Evolutionary conservation across 2,113 vertebrate species (phyloP).

Genomic region (Chelonoidis abingdonii): DNA sequence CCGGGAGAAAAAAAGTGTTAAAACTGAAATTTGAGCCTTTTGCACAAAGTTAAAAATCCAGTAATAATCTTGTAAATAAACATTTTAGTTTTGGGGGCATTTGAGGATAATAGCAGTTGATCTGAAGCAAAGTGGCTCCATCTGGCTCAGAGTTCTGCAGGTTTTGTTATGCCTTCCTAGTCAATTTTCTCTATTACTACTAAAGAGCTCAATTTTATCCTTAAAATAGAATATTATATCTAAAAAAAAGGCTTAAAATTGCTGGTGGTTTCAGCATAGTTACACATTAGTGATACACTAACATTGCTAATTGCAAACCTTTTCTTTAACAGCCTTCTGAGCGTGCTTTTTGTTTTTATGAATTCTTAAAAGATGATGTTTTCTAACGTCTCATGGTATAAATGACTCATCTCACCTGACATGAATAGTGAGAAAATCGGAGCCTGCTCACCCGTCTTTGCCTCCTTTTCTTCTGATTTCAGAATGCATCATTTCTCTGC

Average conservation of each 20-base stretch:
- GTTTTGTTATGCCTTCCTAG: not conserved
- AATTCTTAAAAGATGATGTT: slow-evolving; percentile 29
- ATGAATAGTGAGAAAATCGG: not conserved
- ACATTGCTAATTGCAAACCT: slow-evolving; percentile 31
- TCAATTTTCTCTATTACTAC: not conserved
- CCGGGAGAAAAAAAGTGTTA: slow-evolving; percentile 47
- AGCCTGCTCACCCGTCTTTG: not conserved
- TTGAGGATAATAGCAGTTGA: slow-evolving; percentile 67
- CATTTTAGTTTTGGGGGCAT: slow-evolving; percentile 37
- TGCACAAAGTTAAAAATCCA: not conserved
- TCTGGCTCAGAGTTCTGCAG: slow-evolving; percentile 23
- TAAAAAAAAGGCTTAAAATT: slow-evolving; percentile 35
- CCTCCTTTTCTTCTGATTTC: slow-evolving; percentile 37
- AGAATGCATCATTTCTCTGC: slow-evolving; percentile 1
- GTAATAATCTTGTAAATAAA: not conserved
- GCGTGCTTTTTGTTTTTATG: not conserved
- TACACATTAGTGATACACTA: not conserved
- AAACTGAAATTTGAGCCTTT: not conserved
- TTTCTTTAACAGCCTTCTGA: slow-evolving; percentile 18
- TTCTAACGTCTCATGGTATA: slow-evolving; percentile 3
- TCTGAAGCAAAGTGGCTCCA: slow-evolving; percentile 59
- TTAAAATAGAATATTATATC: slow-evolving; percentile 52
- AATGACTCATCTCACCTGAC: slow-evolving; percentile 54
- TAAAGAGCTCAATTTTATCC: slow-evolving; percentile 12
- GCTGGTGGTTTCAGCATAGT: slow-evolving; percentile 14